Conservation (phyloP, 1,140 invertebrate species). For the Subanguina moxae region DNA sequence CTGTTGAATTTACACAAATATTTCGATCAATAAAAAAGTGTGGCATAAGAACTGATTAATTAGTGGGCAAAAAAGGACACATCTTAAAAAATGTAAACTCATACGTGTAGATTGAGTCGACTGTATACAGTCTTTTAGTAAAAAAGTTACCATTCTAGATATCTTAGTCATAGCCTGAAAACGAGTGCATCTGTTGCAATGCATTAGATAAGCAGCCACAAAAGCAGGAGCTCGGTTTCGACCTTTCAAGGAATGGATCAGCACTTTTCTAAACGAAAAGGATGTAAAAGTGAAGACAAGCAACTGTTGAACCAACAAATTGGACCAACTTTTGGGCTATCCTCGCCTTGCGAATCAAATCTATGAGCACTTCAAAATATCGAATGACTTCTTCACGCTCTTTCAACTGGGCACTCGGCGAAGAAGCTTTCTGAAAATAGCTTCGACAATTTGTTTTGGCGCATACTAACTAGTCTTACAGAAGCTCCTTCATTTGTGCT, state of each 20-base stretch:
- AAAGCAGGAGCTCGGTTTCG: conserved; percentile 48
- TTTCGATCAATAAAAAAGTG: no score
- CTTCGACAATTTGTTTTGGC: background rate
- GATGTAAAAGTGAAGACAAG: no score
- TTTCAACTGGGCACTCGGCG: conserved; percentile 15
- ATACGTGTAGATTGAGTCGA: no score
- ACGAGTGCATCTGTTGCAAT: conserved; percentile 39
- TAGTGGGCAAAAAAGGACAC: no score
- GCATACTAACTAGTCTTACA: background rate
- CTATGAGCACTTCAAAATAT: conserved; percentile 48
- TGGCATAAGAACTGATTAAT: no score
- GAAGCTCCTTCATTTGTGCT: background rate
- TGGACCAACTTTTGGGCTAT: conserved; percentile 36
- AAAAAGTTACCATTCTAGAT: conserved; percentile 32
- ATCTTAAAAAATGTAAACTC: no score
- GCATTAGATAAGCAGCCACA: conserved; percentile 47
- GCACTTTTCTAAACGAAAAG: conserved; percentile 36
- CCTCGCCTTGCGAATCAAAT: conserved; percentile 46
- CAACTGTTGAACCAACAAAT: no score
- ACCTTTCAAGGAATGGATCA: conserved; percentile 49
- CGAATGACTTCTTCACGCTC: conserved; percentile 43
- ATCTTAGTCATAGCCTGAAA: conserved; percentile 46
- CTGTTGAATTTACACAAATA: no score
- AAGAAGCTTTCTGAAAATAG: background rate
- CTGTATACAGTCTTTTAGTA: no score